Conservation (phyloP, 1,140 invertebrate genomes). For the Dendroctonus valens region DNA sequence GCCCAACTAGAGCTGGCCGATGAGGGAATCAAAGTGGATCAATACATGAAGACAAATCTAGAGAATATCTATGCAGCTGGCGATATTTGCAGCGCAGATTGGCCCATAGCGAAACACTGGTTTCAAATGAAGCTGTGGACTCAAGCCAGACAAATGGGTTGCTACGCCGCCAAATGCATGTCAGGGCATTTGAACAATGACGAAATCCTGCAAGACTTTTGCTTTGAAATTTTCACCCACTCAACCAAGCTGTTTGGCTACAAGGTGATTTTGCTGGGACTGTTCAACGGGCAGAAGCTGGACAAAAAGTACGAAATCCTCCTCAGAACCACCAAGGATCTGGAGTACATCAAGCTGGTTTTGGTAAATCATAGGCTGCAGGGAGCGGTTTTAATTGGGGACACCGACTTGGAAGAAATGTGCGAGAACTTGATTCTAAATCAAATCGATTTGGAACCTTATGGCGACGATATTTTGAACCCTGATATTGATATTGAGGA, state of each 20-base stretch:
- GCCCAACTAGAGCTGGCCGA: constrained; percentile 64
- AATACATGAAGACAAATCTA: constrained; percentile 79
- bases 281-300: constrained; percentile 91
- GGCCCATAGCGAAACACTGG: constrained; percentile 83
- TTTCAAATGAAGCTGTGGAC: constrained; percentile 98
- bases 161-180: constrained; percentile 91
- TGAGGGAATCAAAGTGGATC: constrained; percentile 79
- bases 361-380: constrained; percentile 81
- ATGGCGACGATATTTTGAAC: constrained; percentile 91
- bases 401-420: constrained; percentile 96
- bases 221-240: constrained; percentile 97
- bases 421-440: constrained; percentile 98
- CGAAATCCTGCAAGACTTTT: constrained; percentile 78
- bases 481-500: constrained; percentile 97
- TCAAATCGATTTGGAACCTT: constrained; percentile 83
- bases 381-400: constrained; percentile 93
- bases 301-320: constrained; percentile 83
- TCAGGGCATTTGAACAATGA: constrained; percentile 61
- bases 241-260: constrained; percentile 94
- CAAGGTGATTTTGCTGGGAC: constrained; percentile 90
- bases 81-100: constrained; percentile 82
- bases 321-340: constrained; percentile 76
- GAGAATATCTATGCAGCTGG: constrained; percentile 89
- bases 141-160: constrained; percentile 96
- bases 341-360: constrained; percentile 91